phyloP scores from a whole-genome alignment of 1,140 invertebrate genomes.

The Temnothorax curvispinosus region DNA sequence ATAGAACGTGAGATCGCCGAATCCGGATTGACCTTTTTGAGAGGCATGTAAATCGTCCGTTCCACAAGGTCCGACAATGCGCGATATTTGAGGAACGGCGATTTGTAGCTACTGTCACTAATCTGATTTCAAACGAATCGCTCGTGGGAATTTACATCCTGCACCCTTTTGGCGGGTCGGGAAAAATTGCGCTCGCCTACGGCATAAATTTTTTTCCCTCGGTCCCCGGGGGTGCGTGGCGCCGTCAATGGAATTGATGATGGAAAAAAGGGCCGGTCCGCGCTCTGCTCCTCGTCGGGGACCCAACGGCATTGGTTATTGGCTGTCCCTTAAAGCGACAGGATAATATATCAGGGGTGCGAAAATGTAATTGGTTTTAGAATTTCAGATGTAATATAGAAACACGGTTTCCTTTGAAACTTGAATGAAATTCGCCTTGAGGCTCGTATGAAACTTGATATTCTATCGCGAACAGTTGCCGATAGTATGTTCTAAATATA shows the following conservation, averaged over 20 bases:
- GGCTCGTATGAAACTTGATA: neutral
- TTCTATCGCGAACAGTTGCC: neutral
- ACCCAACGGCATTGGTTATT: slow-evolving; percentile 2
- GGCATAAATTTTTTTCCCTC: neutral
- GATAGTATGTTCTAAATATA: neutral
- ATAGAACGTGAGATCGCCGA: neutral
- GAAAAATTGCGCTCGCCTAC: slow-evolving; percentile 5
- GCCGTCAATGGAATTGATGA: slow-evolving; percentile 33
- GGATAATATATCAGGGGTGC: slow-evolving; percentile 9
- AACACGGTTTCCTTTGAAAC: neutral
- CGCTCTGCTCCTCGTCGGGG: neutral
- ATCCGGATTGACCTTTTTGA: neutral
- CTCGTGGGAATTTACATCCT: neutral
- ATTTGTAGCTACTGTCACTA: neutral
- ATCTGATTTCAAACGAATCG: slow-evolving; percentile 21
- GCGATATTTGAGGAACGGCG: neutral
- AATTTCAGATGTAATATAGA: slow-evolving; percentile 24
- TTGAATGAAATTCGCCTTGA: neutral
- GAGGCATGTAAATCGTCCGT: neutral
- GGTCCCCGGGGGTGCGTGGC: neutral
- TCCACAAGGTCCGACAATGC: neutral
- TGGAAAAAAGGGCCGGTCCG: neutral
- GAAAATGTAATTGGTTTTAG: slow-evolving; percentile 12
- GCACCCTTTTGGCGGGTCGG: neutral
- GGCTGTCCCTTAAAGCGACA: slow-evolving; percentile 20